These are phyloP conservation scores for Prionace glauca DNA, from an alignment of 2,797 vertebrate genomes.

Conservation along the genomic window DNA sequence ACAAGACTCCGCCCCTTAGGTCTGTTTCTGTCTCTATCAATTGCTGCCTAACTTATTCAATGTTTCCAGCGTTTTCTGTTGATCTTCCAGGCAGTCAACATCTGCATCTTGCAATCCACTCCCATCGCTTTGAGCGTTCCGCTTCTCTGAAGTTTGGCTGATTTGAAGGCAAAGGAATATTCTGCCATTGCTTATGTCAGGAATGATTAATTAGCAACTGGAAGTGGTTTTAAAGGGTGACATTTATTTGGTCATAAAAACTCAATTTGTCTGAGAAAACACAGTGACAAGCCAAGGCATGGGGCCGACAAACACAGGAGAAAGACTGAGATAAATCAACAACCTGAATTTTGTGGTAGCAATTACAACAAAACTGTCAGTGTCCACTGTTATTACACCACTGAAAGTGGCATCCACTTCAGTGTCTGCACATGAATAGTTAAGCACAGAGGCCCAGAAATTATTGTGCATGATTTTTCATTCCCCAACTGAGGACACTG, in stretches of 20 bases:
- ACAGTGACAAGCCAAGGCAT: neutral
- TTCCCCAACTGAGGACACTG: neutral
- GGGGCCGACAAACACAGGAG: neutral
- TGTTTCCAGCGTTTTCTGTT: neutral
- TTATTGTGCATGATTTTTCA: neutral
- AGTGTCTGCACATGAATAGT: neutral
- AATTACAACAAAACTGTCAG: neutral
- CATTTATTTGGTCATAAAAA: slow-evolving; percentile 14
- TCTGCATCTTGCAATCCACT: neutral
- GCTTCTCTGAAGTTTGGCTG: neutral
- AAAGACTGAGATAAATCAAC: neutral
- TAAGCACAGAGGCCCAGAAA: neutral
- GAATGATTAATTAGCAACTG: neutral
- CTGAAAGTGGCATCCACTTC: neutral
- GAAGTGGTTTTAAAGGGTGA: neutral
- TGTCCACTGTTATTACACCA: neutral
- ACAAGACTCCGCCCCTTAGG: neutral
- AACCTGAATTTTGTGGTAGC: neutral
- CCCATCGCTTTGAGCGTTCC: neutral
- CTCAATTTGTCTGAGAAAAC: neutral
- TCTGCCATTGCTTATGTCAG: neutral
- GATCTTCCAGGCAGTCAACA: neutral
- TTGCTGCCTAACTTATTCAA: neutral
- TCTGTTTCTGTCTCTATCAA: neutral
- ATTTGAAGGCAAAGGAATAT: neutral